Conservation (phyloP, 2,113 vertebrate genomes). For the Heterotilapia buettikoferi region DNA sequence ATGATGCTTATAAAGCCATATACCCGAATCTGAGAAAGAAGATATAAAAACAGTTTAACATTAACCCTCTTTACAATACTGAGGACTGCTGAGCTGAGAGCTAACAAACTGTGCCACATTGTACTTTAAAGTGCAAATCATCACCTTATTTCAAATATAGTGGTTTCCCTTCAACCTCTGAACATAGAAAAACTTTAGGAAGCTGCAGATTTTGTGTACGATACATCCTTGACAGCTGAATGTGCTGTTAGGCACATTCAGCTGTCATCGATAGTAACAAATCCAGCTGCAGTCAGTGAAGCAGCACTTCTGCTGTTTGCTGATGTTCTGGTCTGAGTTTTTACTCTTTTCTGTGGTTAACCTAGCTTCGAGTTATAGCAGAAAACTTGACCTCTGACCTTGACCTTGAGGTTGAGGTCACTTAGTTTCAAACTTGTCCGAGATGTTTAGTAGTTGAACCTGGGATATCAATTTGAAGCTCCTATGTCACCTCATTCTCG, state of each 20-base stretch:
- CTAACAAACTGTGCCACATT: background rate
- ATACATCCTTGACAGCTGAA: background rate
- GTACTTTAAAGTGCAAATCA: background rate
- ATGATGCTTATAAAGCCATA: background rate
- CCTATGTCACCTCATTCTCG: background rate
- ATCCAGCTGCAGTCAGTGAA: background rate
- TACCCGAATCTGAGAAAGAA: background rate
- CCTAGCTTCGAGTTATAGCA: background rate
- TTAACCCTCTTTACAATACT: background rate
- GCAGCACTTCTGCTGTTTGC: background rate
- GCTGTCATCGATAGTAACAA: background rate
- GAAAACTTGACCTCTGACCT: background rate
- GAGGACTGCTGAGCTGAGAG: background rate
- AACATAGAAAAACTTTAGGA: background rate
- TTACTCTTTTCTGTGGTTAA: background rate
- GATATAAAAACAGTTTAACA: background rate
- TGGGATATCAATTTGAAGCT: background rate
- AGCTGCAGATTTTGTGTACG: background rate
- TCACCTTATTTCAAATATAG: background rate
- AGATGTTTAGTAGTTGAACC: background rate
- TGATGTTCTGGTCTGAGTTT: background rate
- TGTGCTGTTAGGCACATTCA: background rate
- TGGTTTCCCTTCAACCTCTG: background rate
- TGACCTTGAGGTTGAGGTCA: background rate
- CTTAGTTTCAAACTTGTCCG: fast-evolving